Evolutionary conservation across 2,797 vertebrate genomes (phyloP).

Genomic region (Nasua narica): DNA sequence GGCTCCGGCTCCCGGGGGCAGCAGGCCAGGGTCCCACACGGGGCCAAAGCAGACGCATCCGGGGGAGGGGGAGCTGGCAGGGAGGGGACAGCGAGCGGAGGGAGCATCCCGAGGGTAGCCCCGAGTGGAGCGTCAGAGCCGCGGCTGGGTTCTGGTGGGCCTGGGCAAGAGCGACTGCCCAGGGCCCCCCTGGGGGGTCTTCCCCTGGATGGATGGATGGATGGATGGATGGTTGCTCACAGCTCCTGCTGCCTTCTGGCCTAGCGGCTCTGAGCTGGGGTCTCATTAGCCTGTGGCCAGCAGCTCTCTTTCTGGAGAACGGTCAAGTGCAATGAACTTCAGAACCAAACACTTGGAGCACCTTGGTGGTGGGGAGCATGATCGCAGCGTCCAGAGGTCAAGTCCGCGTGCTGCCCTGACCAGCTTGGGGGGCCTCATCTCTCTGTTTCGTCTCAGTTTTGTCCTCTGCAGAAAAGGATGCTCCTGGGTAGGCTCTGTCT

Average conservation of each 20-base stretch:
- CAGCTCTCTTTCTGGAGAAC: neutral
- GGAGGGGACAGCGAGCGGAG: neutral
- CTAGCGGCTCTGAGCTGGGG: neutral
- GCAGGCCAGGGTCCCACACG: conserved; percentile 36
- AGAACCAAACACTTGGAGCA: rapidly evolving
- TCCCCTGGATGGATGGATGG: neutral
- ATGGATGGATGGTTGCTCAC: neutral
- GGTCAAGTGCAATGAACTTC: neutral
- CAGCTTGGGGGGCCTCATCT: rapidly evolving
- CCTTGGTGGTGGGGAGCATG: rapidly evolving
- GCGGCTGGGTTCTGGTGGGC: neutral
- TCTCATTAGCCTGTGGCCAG: neutral
- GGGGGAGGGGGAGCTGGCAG: neutral
- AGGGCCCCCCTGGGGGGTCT: neutral
- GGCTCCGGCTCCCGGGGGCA: conserved; percentile 16
- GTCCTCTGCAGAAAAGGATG: neutral
- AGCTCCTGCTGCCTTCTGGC: too few relatives aligned
- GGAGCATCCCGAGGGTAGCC: neutral
- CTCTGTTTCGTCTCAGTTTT: neutral
- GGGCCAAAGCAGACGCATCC: neutral
- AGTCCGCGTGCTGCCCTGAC: neutral
- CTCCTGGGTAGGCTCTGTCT: rapidly evolving
- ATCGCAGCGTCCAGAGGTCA: neutral
- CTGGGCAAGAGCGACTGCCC: rapidly evolving
- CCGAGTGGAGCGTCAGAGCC: neutral